Evolutionary conservation across 2,888 invertebrate genomes (phyloP).

Genomic region (Leptura quadrifasciata): DNA sequence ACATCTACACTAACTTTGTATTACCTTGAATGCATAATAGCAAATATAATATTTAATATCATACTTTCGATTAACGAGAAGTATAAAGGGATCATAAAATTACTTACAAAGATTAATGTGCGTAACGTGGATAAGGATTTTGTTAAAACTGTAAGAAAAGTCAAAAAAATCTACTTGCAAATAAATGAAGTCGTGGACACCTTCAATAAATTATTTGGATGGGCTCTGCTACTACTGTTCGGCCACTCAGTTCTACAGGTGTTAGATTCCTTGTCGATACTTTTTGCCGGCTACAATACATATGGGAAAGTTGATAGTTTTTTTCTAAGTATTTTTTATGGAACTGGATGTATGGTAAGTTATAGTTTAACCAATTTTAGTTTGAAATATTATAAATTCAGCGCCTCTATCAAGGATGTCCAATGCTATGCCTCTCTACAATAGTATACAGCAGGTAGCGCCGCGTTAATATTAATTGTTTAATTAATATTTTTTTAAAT

Average conservation of each 20-base stretch:
- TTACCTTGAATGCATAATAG: background rate
- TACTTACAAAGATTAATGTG: background rate
- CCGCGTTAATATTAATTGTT: too few species aligned
- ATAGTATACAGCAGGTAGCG: too few species aligned
- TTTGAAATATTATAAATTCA: too few species aligned
- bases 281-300: background rate
- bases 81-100: background rate
- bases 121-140: background rate
- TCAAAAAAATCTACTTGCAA: background rate
- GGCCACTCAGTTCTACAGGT: background rate
- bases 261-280: background rate
- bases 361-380: too few species aligned
- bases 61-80: background rate
- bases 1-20: background rate
- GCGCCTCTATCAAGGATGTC: too few species aligned
- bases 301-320: too few species aligned
- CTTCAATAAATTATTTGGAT: conserved; percentile 21
- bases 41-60: background rate
- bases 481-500: too few species aligned
- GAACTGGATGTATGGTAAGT: background rate
- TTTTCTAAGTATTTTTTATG: background rate
- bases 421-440: too few species aligned
- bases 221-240: conserved; percentile 1
- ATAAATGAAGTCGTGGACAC: conserved; percentile 7
- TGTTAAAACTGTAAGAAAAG: background rate